Evolutionary conservation across 2,113 vertebrate genomes (phyloP).

Genomic region (Australoheros scitulus): DNA sequence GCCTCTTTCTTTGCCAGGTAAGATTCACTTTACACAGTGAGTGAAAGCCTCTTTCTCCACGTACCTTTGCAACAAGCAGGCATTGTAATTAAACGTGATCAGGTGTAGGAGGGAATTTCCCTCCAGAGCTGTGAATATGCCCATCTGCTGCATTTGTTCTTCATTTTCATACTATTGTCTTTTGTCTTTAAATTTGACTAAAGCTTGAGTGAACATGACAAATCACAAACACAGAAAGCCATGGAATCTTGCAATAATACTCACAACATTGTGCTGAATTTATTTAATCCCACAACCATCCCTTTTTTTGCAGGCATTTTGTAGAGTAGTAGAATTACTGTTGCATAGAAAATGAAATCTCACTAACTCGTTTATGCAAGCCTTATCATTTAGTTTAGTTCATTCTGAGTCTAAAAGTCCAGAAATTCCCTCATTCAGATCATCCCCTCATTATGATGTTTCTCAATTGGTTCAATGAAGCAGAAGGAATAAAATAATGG

Average conservation of each 20-base stretch:
- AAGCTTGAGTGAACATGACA: not conserved
- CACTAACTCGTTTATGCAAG: not conserved
- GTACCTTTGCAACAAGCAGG: not conserved
- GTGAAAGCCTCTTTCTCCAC: not conserved
- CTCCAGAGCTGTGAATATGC: not conserved
- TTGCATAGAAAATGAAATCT: not conserved
- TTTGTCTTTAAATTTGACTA: not conserved
- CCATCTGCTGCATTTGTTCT: not conserved
- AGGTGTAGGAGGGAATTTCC: not conserved
- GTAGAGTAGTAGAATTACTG: not conserved
- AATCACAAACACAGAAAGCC: not conserved
- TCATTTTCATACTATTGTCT: too few species aligned
- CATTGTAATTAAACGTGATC: not conserved
- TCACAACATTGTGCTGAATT: not conserved
- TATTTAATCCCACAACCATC: not conserved
- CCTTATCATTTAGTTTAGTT: not conserved
- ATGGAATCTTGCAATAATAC: not conserved
- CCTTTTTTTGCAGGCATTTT: not conserved
- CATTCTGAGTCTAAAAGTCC: not conserved
- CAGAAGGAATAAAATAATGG: not conserved
- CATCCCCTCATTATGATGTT: not conserved
- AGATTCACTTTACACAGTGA: slow-evolving; percentile 30
- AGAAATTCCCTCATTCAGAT: not conserved
- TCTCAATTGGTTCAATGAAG: not conserved
- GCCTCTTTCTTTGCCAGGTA: slow-evolving; percentile 98